Conservation (phyloP, 2,888 invertebrate genomes). For the Tuberolachnus salignus region DNA sequence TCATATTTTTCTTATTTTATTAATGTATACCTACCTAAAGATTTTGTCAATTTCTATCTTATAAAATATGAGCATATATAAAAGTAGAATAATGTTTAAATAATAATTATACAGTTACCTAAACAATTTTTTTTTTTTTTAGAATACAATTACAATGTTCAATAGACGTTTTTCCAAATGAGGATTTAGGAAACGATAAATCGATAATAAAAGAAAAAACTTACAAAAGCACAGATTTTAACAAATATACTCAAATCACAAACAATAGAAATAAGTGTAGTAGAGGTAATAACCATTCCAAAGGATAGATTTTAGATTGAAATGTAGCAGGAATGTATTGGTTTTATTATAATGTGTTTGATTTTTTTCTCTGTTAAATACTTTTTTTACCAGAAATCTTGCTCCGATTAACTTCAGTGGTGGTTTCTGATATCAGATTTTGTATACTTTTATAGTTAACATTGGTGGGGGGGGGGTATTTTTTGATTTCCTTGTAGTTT, state of each 20-base stretch:
- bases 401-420: too few relatives aligned
- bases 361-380: too few relatives aligned
- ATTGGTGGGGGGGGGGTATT: too few relatives aligned
- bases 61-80: background rate
- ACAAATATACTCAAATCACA: background rate
- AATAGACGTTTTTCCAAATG: background rate
- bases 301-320: too few relatives aligned
- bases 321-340: too few relatives aligned
- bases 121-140: background rate
- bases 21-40: background rate
- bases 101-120: background rate
- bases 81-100: background rate
- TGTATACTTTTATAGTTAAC: too few relatives aligned
- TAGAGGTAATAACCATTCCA: background rate
- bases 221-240: background rate
- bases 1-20: background rate
- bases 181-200: background rate
- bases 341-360: too few relatives aligned
- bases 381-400: too few relatives aligned
- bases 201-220: background rate
- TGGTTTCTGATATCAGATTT: too few relatives aligned
- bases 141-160: background rate
- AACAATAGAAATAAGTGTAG: background rate
- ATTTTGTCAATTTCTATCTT: background rate
- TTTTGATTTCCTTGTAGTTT: too few relatives aligned